Percentiles rank a stretch among this genome's conserved stretches.
Evolutionary conservation across 2,888 invertebrate species (phyloP).

Genomic region (Macropis europaea): DNA sequence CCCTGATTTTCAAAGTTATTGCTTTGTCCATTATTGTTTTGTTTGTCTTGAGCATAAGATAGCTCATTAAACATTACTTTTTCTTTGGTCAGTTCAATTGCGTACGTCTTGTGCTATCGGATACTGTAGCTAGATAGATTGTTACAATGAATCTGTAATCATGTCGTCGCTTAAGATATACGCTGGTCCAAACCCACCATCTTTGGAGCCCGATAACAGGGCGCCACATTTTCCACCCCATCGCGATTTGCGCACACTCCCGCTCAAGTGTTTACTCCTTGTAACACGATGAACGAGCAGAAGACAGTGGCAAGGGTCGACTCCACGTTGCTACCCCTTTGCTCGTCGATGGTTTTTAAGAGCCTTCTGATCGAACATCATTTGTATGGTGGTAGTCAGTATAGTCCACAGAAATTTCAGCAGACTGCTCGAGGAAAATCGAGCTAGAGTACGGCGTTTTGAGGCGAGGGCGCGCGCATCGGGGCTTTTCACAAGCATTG

Average conservation of each 20-base stretch:
- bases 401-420: conserved; percentile 6
- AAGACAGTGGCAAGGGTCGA: background rate
- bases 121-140: too few species aligned
- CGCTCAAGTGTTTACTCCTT: conserved; percentile 37
- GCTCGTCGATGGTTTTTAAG: background rate
- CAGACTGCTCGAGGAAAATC: conserved; percentile 37
- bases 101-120: too few species aligned
- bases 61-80: too few species aligned
- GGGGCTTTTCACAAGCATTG: conserved; percentile 76
- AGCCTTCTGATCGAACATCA: background rate
- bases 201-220: conserved; percentile 34
- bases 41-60: too few species aligned
- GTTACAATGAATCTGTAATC: background rate
- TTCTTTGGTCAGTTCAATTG: too few species aligned
- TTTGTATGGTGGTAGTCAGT: background rate
- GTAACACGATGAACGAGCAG: background rate
- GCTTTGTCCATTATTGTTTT: too few species aligned
- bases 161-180: background rate
- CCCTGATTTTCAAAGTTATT: too few species aligned
- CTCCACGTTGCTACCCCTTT: background rate
- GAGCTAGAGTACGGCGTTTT: conserved; percentile 25
- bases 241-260: conserved; percentile 47
- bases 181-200: conserved; percentile 32
- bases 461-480: conserved; percentile 75
- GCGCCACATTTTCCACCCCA: conserved; percentile 40